These are phyloP conservation scores for Macroglossus sobrinus DNA, from an alignment of 2,113 vertebrate genomes.

Conservation along the genomic window DNA sequence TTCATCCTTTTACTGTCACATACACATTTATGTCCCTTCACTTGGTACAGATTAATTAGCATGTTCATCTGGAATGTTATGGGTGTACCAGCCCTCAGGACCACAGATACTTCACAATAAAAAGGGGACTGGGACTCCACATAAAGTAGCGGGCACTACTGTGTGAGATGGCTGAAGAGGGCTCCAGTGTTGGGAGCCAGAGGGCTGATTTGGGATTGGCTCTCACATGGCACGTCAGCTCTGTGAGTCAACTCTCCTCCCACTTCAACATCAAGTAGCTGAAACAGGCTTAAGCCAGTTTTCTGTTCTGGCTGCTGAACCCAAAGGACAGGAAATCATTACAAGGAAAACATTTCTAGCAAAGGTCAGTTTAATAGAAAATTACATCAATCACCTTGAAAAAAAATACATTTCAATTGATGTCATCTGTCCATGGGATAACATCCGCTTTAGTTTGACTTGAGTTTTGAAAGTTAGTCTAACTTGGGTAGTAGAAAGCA, in stretches of 20 bases:
- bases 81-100: neutral
- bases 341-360: slow-evolving; percentile 89
- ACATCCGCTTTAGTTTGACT: slow-evolving; percentile 70
- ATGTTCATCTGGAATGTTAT: neutral
- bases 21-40: neutral
- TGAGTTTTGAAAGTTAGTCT: slow-evolving; percentile 69
- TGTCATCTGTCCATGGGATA: slow-evolving; percentile 60
- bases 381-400: slow-evolving; percentile 93
- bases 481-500: slow-evolving; percentile 64
- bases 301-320: slow-evolving; percentile 83
- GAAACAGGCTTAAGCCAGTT: slow-evolving; percentile 81
- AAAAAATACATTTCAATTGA: slow-evolving; percentile 80
- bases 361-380: slow-evolving; percentile 94
- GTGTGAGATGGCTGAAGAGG: neutral
- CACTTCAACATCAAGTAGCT: slow-evolving; percentile 77
- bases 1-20: neutral
- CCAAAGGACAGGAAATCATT: slow-evolving; percentile 96
- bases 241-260: slow-evolving; percentile 80
- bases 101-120: neutral
- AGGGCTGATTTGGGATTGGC: neutral
- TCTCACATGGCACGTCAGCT: slow-evolving; percentile 38
- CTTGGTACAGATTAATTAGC: accelerated
- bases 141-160: neutral
- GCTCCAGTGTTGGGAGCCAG: neutral
- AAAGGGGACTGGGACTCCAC: accelerated